Evolutionary conservation across 2,113 vertebrate genomes (phyloP).

Genomic region (Hoplias malabaricus): DNA sequence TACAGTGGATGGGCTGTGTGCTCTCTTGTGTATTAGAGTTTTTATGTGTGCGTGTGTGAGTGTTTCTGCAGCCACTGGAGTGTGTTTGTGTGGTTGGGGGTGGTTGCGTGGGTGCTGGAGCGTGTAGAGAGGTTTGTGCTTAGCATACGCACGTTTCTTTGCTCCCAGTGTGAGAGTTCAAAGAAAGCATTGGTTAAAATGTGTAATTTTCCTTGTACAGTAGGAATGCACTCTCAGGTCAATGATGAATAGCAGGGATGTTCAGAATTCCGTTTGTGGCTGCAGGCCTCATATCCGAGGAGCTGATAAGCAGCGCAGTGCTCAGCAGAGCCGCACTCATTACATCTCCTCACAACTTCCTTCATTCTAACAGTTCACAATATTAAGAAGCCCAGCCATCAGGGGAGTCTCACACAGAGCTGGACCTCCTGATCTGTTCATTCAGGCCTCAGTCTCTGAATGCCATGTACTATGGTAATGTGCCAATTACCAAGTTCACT

Average conservation of each 20-base stretch:
- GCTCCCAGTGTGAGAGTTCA: not conserved
- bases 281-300: not conserved
- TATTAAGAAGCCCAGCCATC: not conserved
- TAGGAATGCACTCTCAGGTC: not conserved
- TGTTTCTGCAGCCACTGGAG: not conserved
- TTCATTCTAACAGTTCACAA: slow-evolving; percentile 17
- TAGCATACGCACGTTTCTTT: not conserved
- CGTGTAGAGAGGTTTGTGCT: slow-evolving; percentile 12
- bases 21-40: slow-evolving; percentile 32
- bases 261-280: not conserved
- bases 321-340: slow-evolving; percentile 17
- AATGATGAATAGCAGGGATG: not conserved
- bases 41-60: slow-evolving; percentile 39
- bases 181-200: slow-evolving; percentile 9
- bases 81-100: slow-evolving; percentile 14
- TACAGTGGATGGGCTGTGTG: slow-evolving; percentile 45
- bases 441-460: slow-evolving; percentile 2
- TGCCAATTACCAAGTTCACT: not conserved
- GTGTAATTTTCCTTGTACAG: not conserved
- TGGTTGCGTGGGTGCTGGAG: slow-evolving; percentile 8
- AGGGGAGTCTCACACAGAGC: slow-evolving; percentile 3
- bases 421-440: slow-evolving; percentile 6
- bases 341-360: slow-evolving; percentile 18
- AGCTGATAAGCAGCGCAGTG: slow-evolving; percentile 10
- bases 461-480: slow-evolving; percentile 13